These are phyloP conservation scores for Denticeps clupeoides DNA, from an alignment of 2,797 vertebrate genomes.

Conservation along the genomic window DNA sequence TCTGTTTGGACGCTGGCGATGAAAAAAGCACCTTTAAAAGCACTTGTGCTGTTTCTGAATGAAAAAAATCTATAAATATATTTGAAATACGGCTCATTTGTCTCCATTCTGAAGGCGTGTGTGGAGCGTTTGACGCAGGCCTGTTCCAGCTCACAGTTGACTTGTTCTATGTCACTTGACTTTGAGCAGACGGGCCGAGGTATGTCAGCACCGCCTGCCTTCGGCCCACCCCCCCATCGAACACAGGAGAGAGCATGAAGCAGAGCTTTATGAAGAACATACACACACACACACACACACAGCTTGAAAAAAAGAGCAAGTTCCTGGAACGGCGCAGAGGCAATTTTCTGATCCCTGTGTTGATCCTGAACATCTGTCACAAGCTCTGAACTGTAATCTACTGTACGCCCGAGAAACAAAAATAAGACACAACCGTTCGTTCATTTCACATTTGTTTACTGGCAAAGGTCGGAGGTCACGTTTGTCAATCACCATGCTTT, in stretches of 20 bases:
- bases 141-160: slow-evolving; percentile 51
- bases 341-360: slow-evolving; percentile 51
- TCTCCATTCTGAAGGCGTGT: slow-evolving; percentile 11
- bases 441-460: slow-evolving; percentile 46
- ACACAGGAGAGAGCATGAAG: slow-evolving; percentile 37
- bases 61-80: no score
- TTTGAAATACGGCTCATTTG: no score
- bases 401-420: slow-evolving; percentile 47
- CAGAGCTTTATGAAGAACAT: slow-evolving; percentile 26
- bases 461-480: slow-evolving; percentile 22
- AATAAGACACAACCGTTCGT: slow-evolving; percentile 33
- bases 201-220: slow-evolving; percentile 37
- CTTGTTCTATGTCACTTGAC: slow-evolving; percentile 48
- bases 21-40: no score
- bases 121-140: slow-evolving; percentile 33
- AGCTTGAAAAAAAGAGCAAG: neutral
- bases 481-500: no score
- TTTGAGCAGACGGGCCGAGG: slow-evolving; percentile 50
- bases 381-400: slow-evolving; percentile 52
- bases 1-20: no score
- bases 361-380: slow-evolving; percentile 60
- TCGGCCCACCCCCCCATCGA: slow-evolving; percentile 23
- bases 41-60: no score
- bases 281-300: slow-evolving; percentile 2
- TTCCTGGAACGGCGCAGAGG: slow-evolving; percentile 36